Evolutionary conservation across 1,140 invertebrate species (phyloP), one percentile per base, ranked within the genome.

Genomic region (Goniozus legneri): DNA sequence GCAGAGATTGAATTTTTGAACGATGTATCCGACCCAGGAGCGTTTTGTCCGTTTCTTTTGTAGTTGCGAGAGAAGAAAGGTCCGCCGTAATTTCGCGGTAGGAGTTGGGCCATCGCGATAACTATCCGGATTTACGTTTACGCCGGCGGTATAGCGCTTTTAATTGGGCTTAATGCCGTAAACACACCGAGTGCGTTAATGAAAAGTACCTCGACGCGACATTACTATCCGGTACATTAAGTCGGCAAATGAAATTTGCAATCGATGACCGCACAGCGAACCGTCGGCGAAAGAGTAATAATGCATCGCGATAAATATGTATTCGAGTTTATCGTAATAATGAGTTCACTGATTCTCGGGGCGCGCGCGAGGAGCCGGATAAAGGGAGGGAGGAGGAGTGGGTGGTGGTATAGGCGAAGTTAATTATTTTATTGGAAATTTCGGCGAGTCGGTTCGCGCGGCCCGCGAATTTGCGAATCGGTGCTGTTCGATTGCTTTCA

Each of bases 181-280:
- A 69, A 69, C 56, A 58, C 27, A 8, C 12, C 13, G 43, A 21
- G 44, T 49, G 58, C 59, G 60, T 67, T 71, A 72, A 72, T 72
- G 66, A 70, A 70, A 69, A 72, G 65, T 69, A 62, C 67, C 55
- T 60, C 64, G 55, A 60, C 58, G 55, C 52, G 56, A 46, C 60
- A 71, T 68, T 69, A 72, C 70, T 70, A 71, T 72, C 73, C 69
- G 65, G 50, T 72, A 73, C 69, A 71, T 74, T 73, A 66, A 70
- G 67, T 71, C 60, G 62, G 58, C 57, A 67, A 72, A 73, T 73
- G 67, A 72, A 74, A 71, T 71, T 71, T 44, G 57, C 55, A 69
- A 71, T 72, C 69, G 60, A 67, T 71, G 67, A 69, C 62, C 59
- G 53, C 62, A 58, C 54, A 44, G 45, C 42, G 57, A 27, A 32